A percentile compares a stretch with the other conserved stretches of the same genome.
Conservation (phyloP, 2,113 vertebrate genomes). For the Halichoerus grypus region DNA sequence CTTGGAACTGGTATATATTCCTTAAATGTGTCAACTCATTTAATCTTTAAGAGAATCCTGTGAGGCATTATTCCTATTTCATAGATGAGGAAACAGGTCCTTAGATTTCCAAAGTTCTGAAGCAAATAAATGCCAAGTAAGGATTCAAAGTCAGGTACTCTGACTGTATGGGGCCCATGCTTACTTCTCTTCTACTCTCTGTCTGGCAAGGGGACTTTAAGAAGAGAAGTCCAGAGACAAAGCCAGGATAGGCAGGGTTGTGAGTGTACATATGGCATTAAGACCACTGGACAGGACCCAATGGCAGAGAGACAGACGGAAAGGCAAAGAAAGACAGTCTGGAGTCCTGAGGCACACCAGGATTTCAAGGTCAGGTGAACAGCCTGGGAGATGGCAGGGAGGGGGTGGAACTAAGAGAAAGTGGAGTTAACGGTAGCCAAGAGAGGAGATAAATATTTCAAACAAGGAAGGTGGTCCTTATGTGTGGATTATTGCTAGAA, state of each 20-base stretch:
- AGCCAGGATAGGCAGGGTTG: neutral
- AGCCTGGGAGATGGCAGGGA: neutral
- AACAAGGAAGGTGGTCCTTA: neutral
- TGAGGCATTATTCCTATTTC: neutral
- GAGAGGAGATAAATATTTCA: neutral
- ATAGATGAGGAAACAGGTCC: neutral
- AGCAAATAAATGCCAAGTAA: slow-evolving; percentile 69
- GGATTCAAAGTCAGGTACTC: slow-evolving; percentile 77
- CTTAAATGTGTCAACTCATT: neutral
- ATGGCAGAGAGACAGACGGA: neutral
- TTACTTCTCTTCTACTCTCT: slow-evolving; percentile 15
- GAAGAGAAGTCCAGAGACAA: neutral
- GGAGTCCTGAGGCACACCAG: neutral
- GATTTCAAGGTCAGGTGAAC: neutral
- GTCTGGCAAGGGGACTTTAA: neutral
- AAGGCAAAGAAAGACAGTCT: neutral
- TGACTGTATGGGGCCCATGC: neutral
- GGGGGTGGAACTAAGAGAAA: neutral
- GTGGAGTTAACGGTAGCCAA: neutral
- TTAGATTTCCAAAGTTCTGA: slow-evolving; percentile 77
- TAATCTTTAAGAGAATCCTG: neutral
- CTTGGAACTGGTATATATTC: neutral
- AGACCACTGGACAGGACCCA: neutral
- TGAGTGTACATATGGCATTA: neutral
- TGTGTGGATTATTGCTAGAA: neutral